Evolutionary conservation across 1,140 invertebrate species (phyloP).

Genomic region (Paraescarpia echinospica): DNA sequence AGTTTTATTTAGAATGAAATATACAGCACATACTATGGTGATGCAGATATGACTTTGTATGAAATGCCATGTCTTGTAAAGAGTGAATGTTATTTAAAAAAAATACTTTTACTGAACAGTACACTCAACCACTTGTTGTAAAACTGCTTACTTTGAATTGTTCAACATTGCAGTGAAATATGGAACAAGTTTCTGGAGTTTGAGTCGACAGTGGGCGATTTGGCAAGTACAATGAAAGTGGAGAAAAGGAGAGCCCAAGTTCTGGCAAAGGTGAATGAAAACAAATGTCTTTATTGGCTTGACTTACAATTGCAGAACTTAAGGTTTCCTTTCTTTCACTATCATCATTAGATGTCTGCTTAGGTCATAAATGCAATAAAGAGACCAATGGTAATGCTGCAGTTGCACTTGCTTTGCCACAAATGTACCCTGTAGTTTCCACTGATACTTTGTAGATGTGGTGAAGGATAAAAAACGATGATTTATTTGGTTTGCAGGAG

Average conservation of each 20-base stretch:
- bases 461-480: neutral
- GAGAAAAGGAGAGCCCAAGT: conserved; percentile 89
- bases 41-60: too few species aligned
- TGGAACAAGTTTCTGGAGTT: conserved; percentile 99
- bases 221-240: conserved; percentile 97
- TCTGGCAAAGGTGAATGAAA: conserved; percentile 76
- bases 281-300: neutral
- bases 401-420: neutral
- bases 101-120: too few species aligned
- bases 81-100: too few species aligned
- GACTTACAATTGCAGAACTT: neutral
- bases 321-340: neutral
- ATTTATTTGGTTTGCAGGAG: conserved; percentile 78
- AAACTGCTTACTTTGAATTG: neutral
- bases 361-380: neutral
- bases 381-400: neutral
- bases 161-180: conserved; percentile 74
- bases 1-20: too few species aligned
- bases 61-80: too few species aligned
- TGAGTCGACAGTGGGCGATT: conserved; percentile 96
- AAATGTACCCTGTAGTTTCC: neutral
- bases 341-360: too few species aligned
- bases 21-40: too few species aligned
- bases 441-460: neutral
- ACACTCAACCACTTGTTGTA: neutral